A percentile compares a stretch with the other conserved stretches of the same genome.
Conservation (phyloP, 2,797 vertebrate genomes). For the Sebastes trivittatus region DNA sequence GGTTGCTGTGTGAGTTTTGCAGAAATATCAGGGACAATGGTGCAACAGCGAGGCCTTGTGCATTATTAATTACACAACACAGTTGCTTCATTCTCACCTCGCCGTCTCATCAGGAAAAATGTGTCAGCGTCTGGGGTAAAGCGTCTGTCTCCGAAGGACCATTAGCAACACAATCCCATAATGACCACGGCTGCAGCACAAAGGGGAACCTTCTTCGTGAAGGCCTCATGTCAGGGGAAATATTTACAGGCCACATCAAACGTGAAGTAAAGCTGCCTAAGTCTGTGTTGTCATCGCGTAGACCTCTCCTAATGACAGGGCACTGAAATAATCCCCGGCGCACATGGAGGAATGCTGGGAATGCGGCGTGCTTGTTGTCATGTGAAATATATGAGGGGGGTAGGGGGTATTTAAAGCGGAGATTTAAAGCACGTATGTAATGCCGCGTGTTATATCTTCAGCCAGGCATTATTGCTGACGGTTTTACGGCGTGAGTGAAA, state of each 20-base stretch:
- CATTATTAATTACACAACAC: neutral
- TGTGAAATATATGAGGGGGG: constrained; percentile 30
- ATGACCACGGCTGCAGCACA: constrained; percentile 43
- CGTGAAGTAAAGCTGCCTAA: constrained; percentile 52
- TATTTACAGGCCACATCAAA: constrained; percentile 76
- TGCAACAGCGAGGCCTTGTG: neutral
- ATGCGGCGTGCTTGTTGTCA: constrained; percentile 68
- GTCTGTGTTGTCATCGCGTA: constrained; percentile 70
- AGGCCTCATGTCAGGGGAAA: constrained; percentile 52
- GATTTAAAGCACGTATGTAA: constrained; percentile 65
- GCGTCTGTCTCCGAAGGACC: constrained; percentile 34
- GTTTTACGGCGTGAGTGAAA: constrained; percentile 61
- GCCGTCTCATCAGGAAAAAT: constrained; percentile 1
- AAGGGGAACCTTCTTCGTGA: constrained; percentile 47
- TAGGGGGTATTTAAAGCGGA: constrained; percentile 68
- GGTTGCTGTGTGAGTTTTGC: neutral
- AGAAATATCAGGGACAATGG: neutral
- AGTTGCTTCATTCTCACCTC: neutral
- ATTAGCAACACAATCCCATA: constrained; percentile 58
- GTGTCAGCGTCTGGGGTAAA: constrained; percentile 24
- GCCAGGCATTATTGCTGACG: constrained; percentile 57
- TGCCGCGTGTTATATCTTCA: constrained; percentile 50
- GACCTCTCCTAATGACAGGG: constrained; percentile 73
- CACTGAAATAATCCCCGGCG: constrained; percentile 61
- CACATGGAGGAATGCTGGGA: constrained; percentile 67